Evolutionary conservation across 2,797 vertebrate species (phyloP).

Genomic region (Sitta carolinensis): DNA sequence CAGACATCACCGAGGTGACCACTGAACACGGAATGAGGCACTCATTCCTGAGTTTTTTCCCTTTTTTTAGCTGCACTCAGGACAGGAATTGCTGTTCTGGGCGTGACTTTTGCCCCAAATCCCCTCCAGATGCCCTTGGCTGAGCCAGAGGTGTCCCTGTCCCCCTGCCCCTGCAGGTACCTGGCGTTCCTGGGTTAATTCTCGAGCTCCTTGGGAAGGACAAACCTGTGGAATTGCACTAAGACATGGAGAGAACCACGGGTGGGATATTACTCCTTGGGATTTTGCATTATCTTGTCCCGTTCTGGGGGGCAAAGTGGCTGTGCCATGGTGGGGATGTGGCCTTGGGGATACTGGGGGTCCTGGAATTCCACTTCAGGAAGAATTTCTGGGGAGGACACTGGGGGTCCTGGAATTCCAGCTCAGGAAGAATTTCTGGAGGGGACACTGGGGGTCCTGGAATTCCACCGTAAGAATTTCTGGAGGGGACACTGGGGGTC

Average conservation of each 20-base stretch:
- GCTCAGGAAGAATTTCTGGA: no score
- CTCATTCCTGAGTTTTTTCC: fast-evolving
- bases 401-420: no score
- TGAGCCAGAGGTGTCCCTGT: neutral
- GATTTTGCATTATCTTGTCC: no score
- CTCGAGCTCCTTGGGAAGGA: neutral
- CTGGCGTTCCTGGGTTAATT: no score
- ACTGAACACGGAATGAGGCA: fast-evolving
- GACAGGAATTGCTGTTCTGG: neutral
- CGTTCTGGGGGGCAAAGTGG: fast-evolving
- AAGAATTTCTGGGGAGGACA: no score
- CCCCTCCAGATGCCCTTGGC: neutral
- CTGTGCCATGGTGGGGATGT: neutral
- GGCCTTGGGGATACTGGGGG: neutral
- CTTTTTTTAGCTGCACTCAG: neutral
- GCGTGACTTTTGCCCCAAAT: neutral
- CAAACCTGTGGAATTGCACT: neutral
- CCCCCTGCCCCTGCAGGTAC: neutral
- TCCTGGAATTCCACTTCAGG: no score
- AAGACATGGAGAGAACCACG: fast-evolving
- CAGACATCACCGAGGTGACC: neutral
- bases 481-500: no score
- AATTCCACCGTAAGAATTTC: no score
- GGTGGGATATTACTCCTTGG: neutral
- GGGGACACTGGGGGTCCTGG: no score